A percentile compares a stretch with the other conserved stretches of the same genome.
Evolutionary conservation across 2,113 vertebrate genomes (phyloP).

Genomic region (Percina caprodes): DNA sequence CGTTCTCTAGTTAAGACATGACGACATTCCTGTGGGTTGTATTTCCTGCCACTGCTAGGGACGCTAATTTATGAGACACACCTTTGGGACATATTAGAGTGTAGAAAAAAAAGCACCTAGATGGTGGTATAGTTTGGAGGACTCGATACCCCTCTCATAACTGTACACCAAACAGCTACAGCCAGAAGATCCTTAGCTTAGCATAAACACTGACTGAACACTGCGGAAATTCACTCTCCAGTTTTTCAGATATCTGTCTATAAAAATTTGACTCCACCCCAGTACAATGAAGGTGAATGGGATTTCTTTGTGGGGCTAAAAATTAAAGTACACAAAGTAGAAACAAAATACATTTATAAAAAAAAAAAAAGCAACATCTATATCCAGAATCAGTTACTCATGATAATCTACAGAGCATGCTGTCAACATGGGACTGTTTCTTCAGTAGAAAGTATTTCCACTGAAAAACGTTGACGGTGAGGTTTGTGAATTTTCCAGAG

Average conservation of each 20-base stretch:
- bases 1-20: too few relatives aligned
- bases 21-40: too few relatives aligned
- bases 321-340: too few relatives aligned
- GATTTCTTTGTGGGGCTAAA: neutral
- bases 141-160: too few relatives aligned
- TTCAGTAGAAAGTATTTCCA: neutral
- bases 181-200: neutral
- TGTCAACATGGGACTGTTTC: neutral
- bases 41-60: too few relatives aligned
- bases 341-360: neutral
- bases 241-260: neutral
- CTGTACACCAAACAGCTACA: neutral
- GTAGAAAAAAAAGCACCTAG: too few relatives aligned
- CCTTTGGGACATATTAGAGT: too few relatives aligned
- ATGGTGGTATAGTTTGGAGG: too few relatives aligned
- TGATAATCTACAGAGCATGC: slow-evolving; percentile 21
- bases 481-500: slow-evolving; percentile 21
- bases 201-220: neutral
- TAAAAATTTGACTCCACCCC: neutral
- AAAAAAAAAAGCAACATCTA: neutral
- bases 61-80: too few relatives aligned
- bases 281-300: neutral
- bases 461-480: neutral
- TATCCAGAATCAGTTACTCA: neutral
- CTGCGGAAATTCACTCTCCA: neutral